Evolutionary conservation across 53 echinoderm and acorn worm species (phyloP).

Genomic region (Echinometra lucunter): DNA sequence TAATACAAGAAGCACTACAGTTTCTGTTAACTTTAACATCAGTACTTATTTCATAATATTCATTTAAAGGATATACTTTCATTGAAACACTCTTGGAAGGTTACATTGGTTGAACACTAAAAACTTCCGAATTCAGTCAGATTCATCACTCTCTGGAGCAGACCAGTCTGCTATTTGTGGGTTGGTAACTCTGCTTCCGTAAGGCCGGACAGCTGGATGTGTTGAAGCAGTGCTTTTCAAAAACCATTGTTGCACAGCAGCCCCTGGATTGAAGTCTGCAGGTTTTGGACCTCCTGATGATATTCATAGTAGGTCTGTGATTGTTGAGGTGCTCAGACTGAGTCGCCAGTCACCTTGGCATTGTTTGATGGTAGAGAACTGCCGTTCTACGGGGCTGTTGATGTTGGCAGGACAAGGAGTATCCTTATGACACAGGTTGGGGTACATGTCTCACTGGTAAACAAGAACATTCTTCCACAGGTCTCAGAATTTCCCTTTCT

Average conservation of each 20-base stretch:
- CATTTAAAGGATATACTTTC: too few species aligned
- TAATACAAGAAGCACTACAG: too few species aligned
- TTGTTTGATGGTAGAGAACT: constrained; percentile 73
- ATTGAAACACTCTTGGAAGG: too few species aligned
- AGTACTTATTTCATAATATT: too few species aligned
- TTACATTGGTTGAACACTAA: too few species aligned
- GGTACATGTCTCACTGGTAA: constrained; percentile 43
- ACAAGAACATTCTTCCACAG: constrained; percentile 29
- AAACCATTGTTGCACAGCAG: constrained; percentile 73
- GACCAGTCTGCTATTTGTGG: neutral
- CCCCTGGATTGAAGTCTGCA: constrained; percentile 19
- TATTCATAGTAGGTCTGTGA: constrained; percentile 66
- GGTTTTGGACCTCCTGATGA: constrained; percentile 59
- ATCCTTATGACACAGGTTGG: constrained; percentile 68
- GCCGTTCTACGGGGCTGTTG: constrained; percentile 74
- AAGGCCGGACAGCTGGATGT: constrained; percentile 14
- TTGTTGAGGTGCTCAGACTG: constrained; percentile 65
- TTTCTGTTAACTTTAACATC: too few species aligned
- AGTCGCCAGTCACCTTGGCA: constrained; percentile 73
- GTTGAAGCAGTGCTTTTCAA: constrained; percentile 17
- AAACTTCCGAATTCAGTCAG: too few species aligned
- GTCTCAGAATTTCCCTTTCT: constrained; percentile 23
- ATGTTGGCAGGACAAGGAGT: constrained; percentile 70
- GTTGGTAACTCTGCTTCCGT: constrained; percentile 6
- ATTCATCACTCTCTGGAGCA: neutral